phyloP scores from a whole-genome alignment of 2,797 vertebrate species.

The Ctenosaura bakeri region DNA sequence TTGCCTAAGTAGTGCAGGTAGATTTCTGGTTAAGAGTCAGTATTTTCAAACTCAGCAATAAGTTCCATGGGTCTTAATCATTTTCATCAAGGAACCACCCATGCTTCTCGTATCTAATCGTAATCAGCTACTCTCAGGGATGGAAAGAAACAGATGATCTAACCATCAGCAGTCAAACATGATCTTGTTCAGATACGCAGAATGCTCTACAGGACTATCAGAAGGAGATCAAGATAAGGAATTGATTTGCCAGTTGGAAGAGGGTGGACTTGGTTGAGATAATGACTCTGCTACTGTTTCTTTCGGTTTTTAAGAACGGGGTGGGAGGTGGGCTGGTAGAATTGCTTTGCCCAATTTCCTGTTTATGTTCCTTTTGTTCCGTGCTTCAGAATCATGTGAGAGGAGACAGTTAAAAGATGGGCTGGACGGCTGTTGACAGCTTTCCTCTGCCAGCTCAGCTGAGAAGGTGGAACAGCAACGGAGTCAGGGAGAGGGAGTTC shows the following conservation, averaged over 20 bases:
- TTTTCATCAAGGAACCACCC: background rate
- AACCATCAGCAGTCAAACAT: background rate
- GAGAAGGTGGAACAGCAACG: conserved; percentile 72
- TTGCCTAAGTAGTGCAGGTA: no score
- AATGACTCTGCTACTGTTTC: background rate
- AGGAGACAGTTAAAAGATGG: conserved; percentile 75
- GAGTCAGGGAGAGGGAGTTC: background rate
- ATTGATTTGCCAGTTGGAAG: background rate
- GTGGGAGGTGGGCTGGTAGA: conserved; percentile 56
- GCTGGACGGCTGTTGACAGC: conserved; percentile 72
- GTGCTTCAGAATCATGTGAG: conserved; percentile 75
- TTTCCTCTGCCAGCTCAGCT: conserved; percentile 68
- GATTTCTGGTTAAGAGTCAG: background rate
- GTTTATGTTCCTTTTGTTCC: conserved; percentile 74
- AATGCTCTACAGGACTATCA: no score
- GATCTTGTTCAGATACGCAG: background rate
- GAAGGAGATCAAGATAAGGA: background rate
- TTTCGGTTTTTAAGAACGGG: conserved; percentile 2
- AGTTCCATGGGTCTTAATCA: background rate
- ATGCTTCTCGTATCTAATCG: background rate
- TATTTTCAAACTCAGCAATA: background rate
- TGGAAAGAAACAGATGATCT: background rate
- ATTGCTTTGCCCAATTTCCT: conserved; percentile 79
- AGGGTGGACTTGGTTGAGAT: background rate
- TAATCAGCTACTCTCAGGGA: no score